A percentile compares a stretch with the other conserved stretches of the same genome.
Conservation (phyloP, 2,888 invertebrate species). For the Anagyrus pseudococci region DNA sequence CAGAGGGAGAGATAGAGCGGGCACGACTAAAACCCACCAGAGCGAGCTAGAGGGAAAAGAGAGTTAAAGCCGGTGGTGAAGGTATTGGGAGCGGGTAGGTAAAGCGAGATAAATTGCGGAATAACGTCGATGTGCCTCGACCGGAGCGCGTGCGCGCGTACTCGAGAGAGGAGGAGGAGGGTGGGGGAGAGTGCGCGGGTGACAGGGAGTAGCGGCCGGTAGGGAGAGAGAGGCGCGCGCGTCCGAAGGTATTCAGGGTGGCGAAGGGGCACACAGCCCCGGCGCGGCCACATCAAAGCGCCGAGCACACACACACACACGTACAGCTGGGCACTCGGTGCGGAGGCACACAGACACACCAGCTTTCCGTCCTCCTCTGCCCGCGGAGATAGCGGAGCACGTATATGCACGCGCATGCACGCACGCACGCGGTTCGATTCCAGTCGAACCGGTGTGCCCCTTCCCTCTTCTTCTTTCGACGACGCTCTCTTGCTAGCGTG, state of each 20-base stretch:
- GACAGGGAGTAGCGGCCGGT: too few species aligned
- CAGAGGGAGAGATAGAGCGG: slow-evolving; percentile 3
- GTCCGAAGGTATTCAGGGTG: slow-evolving; percentile 56
- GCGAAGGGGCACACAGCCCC: too few species aligned
- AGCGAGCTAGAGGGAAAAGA: slow-evolving; percentile 31
- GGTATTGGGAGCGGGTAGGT: slow-evolving; percentile 22
- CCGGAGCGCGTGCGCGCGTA: too few species aligned
- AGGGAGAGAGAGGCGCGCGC: slow-evolving; percentile 17
- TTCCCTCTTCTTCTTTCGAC: slow-evolving; percentile 7
- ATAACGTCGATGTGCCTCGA: slow-evolving; percentile 46
- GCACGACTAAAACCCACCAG: slow-evolving; percentile 30
- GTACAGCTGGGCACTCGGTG: slow-evolving; percentile 27
- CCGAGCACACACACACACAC: slow-evolving; percentile 47
- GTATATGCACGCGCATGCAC: not conserved
- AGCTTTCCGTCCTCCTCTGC: too few species aligned
- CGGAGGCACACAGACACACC: too few species aligned
- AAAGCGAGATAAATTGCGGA: slow-evolving; percentile 49
- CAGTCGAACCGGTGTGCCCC: slow-evolving; percentile 55
- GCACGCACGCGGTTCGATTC: slow-evolving; percentile 49
- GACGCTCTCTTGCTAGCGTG: not conserved
- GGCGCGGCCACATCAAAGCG: slow-evolving; percentile 59
- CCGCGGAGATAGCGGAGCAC: too few species aligned
- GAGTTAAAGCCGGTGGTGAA: slow-evolving; percentile 25
- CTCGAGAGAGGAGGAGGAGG: slow-evolving; percentile 15
- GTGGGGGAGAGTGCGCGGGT: too few species aligned